Base-by-base conservation (phyloP, 2,113 vertebrate species). In the Oreochromis niloticus region DNA sequence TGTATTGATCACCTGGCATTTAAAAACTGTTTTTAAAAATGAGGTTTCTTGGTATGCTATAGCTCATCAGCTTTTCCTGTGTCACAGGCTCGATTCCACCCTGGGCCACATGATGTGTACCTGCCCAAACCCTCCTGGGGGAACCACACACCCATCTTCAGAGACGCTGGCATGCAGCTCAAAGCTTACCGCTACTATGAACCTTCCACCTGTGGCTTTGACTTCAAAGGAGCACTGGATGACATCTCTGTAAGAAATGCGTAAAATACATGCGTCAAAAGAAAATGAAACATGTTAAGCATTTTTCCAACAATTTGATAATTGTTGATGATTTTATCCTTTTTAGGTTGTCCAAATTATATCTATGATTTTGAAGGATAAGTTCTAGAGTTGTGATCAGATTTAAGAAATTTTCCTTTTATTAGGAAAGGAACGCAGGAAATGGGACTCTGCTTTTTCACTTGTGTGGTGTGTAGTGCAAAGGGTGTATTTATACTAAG, bases 61-160 rank as follows among this genome's bases (percentile, higher is more conserved):
- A 63, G 17, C 55, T 88, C 27, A 87, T 54, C 19, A 13, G 3
- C 3, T 71, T 4, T 86, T 71, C 59, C 55, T 82, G 30, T 83
- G 54, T 84, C 24, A 4, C 93, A 99, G 99, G 96, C 98, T 95
- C 97, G 98, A 7, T 99, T 99, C 94, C 98, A 99, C 91, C 97
- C 96, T 85, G 95, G 93, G 16, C 97, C 97, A 75, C 95, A 84
- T 50, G 98, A 99, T 9, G 97, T 99, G 16, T 99, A 97, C 82
- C 96, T 99, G 78, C 99, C 99, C 81, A 99, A 99, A 93, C 98
- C 98, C 0, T 97, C 98, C 83, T 99, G 98, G 99, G 99, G 98
- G 41, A 99, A 99, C 90, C 99, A 99, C 96, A 99, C 99, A 0
- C 98, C 99, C 66, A 98, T 99, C 95, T 99, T 99, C 95, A 97